Evolutionary conservation across 2,888 invertebrate species (phyloP), one percentile per base, ranked within the genome.

Genomic region (Auanema sp.): DNA sequence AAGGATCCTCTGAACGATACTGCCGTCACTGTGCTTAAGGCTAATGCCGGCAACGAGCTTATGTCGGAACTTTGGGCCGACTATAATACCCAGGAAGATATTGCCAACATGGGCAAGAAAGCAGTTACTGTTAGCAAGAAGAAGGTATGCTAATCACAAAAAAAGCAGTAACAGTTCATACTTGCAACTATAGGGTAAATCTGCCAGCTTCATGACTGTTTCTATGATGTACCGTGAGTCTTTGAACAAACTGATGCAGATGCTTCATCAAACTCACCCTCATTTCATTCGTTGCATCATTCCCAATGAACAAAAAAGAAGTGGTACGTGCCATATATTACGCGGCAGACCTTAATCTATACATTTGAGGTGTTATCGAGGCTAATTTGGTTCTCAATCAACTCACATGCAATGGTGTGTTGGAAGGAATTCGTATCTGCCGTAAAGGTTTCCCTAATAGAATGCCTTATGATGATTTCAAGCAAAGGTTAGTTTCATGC

Each of bases 371-470:
- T 88, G 88, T 96, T 80, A 95, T 98, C 86, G 98, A 98, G 87
- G 93, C 97, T 78, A 92, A 92, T 85, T 90, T 98, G 88, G 97
- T 98, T 72, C 92, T 98, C 92, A 96, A 98, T 88, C 98, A 98
- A 89, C 90, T 99, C 86, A 96, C 96, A 83, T 98, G 98, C 91
- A 98, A 98, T 91, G 98, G 98, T 93, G 98, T 98, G 89, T 91
- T 98, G 89, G 98, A 99, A 91, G 98, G 98, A 89, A 98, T 98
- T 89, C 95, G 98, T 92, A 98, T 98, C 89, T 98, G 98, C 89
- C 92, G 75, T 53, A 75, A 77, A 76, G 98, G 98, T 87, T 98
- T 98, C 92, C 98, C 98, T 89, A 98, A 97, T 92, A 92, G 98
- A 88, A 94, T 98, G 92, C 90, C 93, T 83, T 98, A 97, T 82